Percentiles rank a stretch among this genome's conserved stretches.
phyloP scores from a whole-genome alignment of 2,888 invertebrate species.

The Cantharis rufa region DNA sequence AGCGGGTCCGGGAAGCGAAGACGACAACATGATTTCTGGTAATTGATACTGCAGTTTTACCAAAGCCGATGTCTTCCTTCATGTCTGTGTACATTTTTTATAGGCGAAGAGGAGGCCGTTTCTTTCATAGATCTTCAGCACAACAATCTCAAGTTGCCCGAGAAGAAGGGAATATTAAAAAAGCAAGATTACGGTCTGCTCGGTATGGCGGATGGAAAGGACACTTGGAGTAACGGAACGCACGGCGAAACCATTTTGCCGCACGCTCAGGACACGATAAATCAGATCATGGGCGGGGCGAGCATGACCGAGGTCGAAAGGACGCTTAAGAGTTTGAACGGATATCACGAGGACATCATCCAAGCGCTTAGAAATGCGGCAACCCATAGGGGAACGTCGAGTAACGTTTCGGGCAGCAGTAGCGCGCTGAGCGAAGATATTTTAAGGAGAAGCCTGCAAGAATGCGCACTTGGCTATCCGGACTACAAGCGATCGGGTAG shows the following conservation, averaged over 20 bases:
- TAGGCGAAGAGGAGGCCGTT: slow-evolving; percentile 77
- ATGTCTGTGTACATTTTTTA: neutral
- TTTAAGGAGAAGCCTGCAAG: slow-evolving; percentile 69
- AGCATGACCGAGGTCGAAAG: slow-evolving; percentile 79
- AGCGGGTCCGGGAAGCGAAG: slow-evolving; percentile 70
- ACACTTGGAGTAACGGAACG: slow-evolving; percentile 75
- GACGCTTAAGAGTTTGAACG: slow-evolving; percentile 86
- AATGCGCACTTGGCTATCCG: slow-evolving; percentile 62
- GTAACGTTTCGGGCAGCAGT: slow-evolving; percentile 67
- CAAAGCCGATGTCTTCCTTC: neutral
- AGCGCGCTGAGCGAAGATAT: slow-evolving; percentile 71
- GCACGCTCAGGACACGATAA: slow-evolving; percentile 65
- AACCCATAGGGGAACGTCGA: slow-evolving; percentile 59
- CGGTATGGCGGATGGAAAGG: slow-evolving; percentile 69
- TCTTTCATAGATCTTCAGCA: slow-evolving; percentile 81
- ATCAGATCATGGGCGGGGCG: slow-evolving; percentile 60
- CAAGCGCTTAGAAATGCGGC: slow-evolving; percentile 88
- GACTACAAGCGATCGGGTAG: slow-evolving; percentile 65
- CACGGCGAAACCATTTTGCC: slow-evolving; percentile 58
- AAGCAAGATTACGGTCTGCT: slow-evolving; percentile 80
- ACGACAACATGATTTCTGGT: slow-evolving; percentile 79
- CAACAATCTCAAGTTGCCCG: slow-evolving; percentile 78
- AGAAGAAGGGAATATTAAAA: slow-evolving; percentile 92
- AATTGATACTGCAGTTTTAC: slow-evolving; percentile 37
- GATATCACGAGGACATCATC: slow-evolving; percentile 90